Evolutionary conservation across 2,113 vertebrate species (phyloP), one percentile per base, ranked within the genome.

Genomic region (Hipposideros armiger): DNA sequence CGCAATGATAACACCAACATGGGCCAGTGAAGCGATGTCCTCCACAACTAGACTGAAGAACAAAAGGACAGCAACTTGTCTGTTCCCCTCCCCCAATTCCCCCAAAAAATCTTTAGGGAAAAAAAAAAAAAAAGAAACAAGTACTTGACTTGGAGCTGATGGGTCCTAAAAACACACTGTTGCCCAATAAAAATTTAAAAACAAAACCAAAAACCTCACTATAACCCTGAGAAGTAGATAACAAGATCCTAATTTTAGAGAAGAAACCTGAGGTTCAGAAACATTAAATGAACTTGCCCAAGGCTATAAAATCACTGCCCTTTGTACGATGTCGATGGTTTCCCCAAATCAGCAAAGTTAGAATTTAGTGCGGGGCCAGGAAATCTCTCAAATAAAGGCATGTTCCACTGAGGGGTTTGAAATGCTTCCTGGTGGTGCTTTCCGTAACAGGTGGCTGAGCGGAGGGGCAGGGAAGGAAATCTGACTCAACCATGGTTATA

Each of bases 271-370:
- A 81, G 52, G 22, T 32, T 70, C 45, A 52, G 72, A 80, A 69
- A 56, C 28, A 74, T 10, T 16, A 42, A 42, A 45, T 36, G 11
- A 73, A 62, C 30, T 62, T 78, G 10, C 40, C 73, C 5, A 22
- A 72, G 22, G 64, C 22, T 15, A 67, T 17, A 69, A 28, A 82
- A 56, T 24, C 54, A 20, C 22, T 2, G 3, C 4, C 3, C 47
- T 40, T 11, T n/a, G 36, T 22, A 26, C 19, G n/a, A 17, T 0
- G 14, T 36, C 52, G 42, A 17, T 0, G 1, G 76, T 36, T 40
- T 22, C 24, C 78, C 84, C 22, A 60, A 30, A 62, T 9, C 11
- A 45, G 20, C 67, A 62, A 4, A 62, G 36, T 40, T 24, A 58
- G 47, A 70, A 91, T 45, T 56, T 20, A 54, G 26, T 0, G 1